Percentiles rank a stretch among this genome's conserved stretches.
These are phyloP conservation scores for Tricholauxania praeusta DNA, from an alignment of 2,888 invertebrate species.

Conservation along the genomic window DNA sequence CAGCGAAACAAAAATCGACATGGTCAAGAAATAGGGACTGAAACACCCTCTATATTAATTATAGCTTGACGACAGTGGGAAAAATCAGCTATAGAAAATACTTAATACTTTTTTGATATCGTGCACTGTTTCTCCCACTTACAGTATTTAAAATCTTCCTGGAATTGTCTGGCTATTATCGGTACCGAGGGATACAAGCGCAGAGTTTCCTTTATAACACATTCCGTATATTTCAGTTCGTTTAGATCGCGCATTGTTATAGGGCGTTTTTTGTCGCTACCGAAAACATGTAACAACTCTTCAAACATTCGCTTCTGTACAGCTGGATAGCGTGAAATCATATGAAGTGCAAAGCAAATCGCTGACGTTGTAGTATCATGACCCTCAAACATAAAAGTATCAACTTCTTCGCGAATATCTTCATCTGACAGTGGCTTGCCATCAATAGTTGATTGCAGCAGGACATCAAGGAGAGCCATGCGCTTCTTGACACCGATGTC, in stretches of 20 bases:
- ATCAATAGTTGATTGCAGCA: constrained; percentile 72
- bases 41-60: too few species aligned
- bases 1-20: too few species aligned
- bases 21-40: too few species aligned
- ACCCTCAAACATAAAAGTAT: constrained; percentile 79
- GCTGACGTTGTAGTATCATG: constrained; percentile 64
- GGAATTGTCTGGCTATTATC: constrained; percentile 50
- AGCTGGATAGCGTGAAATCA: constrained; percentile 56
- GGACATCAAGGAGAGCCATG: constrained; percentile 75
- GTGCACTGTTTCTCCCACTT: constrained; percentile 10
- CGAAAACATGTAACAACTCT: constrained; percentile 56
- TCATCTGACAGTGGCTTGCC: constrained; percentile 71
- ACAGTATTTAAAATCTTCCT: constrained; percentile 52
- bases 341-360: constrained; percentile 56
- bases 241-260: constrained; percentile 47
- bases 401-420: constrained; percentile 76
- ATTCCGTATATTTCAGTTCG: constrained; percentile 47
- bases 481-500: constrained; percentile 71
- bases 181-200: constrained; percentile 74
- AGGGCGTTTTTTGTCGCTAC: constrained; percentile 48
- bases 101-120: too few species aligned
- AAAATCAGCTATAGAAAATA: too few species aligned
- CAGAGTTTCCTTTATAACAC: constrained; percentile 73
- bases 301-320: constrained; percentile 57
- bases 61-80: too few species aligned